phyloP scores from a whole-genome alignment of 1,140 invertebrate genomes.

The Oppia nitens region DNA sequence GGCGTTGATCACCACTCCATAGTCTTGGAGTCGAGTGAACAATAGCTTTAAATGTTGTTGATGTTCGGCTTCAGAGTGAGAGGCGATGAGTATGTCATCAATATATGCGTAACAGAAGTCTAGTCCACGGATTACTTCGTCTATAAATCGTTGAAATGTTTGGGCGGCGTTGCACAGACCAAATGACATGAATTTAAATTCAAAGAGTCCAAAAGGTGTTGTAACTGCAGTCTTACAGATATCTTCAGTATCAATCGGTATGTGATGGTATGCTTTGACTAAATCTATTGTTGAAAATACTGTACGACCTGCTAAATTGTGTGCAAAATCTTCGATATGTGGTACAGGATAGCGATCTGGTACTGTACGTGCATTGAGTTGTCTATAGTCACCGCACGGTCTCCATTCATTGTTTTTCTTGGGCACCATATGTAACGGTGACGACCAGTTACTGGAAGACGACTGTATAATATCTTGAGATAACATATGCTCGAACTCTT shows the following conservation, averaged over 20 bases:
- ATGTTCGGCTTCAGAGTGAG: slow-evolving; percentile 25
- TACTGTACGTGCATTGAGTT: slow-evolving; percentile 14
- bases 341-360: slow-evolving; percentile 17
- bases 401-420: slow-evolving; percentile 17
- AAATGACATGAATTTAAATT: slow-evolving; percentile 17
- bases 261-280: slow-evolving; percentile 16
- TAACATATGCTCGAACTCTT: slow-evolving; percentile 13
- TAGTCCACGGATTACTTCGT: slow-evolving; percentile 11
- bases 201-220: slow-evolving; percentile 13
- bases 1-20: slow-evolving; percentile 25
- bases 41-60: slow-evolving; percentile 25
- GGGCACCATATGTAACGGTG: slow-evolving; percentile 21
- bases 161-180: slow-evolving; percentile 16
- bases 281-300: slow-evolving; percentile 17
- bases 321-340: slow-evolving; percentile 13
- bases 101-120: slow-evolving; percentile 3
- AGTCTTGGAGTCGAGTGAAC: slow-evolving; percentile 24
- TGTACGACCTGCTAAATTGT: slow-evolving; percentile 8
- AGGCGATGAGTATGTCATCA: slow-evolving; percentile 34
- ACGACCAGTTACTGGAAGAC: slow-evolving; percentile 20
- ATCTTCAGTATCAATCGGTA: slow-evolving; percentile 10
- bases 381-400: slow-evolving; percentile 12
- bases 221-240: slow-evolving; percentile 15
- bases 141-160: no score
- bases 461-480: slow-evolving; percentile 15